Evolutionary conservation across 2,113 vertebrate genomes (phyloP).

Genomic region (Catharus bicknelli): DNA sequence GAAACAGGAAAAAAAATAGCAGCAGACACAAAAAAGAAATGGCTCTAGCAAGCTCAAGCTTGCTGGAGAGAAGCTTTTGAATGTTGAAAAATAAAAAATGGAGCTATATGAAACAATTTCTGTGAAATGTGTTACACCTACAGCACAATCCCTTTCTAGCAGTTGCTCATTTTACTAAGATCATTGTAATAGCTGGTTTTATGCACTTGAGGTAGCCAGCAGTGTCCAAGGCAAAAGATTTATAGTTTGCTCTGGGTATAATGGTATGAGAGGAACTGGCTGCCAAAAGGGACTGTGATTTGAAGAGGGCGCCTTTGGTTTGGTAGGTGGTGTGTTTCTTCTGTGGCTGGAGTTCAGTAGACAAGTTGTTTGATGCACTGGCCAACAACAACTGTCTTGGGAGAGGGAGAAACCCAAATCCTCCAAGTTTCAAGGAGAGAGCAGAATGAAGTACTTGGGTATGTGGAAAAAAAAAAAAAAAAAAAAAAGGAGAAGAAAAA

Average conservation of each 20-base stretch:
- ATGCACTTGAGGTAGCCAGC: background rate
- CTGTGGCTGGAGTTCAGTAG: slow-evolving; percentile 58
- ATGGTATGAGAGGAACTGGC: slow-evolving; percentile 25
- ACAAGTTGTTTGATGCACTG: slow-evolving; percentile 50
- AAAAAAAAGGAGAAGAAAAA: background rate
- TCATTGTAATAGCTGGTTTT: background rate
- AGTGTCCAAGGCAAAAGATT: slow-evolving; percentile 57
- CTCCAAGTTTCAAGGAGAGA: slow-evolving; percentile 48
- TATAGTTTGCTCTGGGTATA: slow-evolving; percentile 36
- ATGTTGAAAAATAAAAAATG: background rate
- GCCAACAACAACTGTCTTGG: slow-evolving; percentile 62
- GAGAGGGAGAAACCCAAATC: slow-evolving; percentile 57
- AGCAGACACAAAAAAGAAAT: background rate
- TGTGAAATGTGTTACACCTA: slow-evolving; percentile 19
- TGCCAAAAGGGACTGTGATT: slow-evolving; percentile 63
- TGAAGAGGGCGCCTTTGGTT: slow-evolving; percentile 66
- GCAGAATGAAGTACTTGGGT: slow-evolving; percentile 46
- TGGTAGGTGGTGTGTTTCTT: slow-evolving; percentile 66
- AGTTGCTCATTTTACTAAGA: slow-evolving; percentile 40
- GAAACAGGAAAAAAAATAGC: background rate
- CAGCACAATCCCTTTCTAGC: background rate
- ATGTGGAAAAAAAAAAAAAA: background rate
- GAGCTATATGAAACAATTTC: background rate
- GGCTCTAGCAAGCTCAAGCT: background rate
- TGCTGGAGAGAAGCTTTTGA: background rate